A percentile compares a stretch with the other conserved stretches of the same genome.
Conservation (phyloP, 1,140 invertebrate species). For the Theocolax elegans region DNA sequence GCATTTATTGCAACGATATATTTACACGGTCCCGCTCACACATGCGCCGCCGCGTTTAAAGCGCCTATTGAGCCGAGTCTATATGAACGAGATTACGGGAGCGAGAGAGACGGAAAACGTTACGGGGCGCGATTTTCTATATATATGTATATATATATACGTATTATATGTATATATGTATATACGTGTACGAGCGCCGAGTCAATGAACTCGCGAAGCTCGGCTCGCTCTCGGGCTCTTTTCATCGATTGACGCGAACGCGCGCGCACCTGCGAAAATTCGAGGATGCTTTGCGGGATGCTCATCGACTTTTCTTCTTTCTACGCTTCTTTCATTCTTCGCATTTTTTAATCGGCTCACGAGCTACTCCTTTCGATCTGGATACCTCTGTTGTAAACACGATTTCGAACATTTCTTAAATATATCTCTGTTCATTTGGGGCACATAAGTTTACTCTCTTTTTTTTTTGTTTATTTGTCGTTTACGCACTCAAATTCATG, state of each 20-base stretch:
- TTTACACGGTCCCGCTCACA: neutral
- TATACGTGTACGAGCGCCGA: neutral
- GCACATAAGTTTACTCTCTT: too few relatives aligned
- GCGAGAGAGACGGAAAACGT: neutral
- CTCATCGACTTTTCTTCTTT: neutral
- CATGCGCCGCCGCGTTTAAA: neutral
- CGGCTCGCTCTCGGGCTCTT: neutral
- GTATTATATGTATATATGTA: too few relatives aligned
- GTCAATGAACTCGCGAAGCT: conserved; percentile 32
- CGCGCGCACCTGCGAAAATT: too few relatives aligned
- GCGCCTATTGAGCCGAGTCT: conserved; percentile 13
- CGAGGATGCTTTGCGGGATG: too few relatives aligned
- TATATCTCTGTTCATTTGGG: too few relatives aligned
- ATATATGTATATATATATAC: conserved; percentile 14
- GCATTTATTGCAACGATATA: conserved; percentile 29
- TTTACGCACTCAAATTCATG: too few relatives aligned
- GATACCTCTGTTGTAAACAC: too few relatives aligned
- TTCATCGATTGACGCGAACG: conserved; percentile 36
- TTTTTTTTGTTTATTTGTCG: too few relatives aligned
- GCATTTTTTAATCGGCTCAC: too few relatives aligned
- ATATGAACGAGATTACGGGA: neutral
- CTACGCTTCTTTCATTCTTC: neutral
- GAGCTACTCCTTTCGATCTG: too few relatives aligned
- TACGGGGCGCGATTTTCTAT: conserved; percentile 11
- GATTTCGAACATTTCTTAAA: too few relatives aligned